A percentile compares a stretch with the other conserved stretches of the same genome.
Conservation (phyloP, 2,113 vertebrate species). For the Vanacampus margaritifer region DNA sequence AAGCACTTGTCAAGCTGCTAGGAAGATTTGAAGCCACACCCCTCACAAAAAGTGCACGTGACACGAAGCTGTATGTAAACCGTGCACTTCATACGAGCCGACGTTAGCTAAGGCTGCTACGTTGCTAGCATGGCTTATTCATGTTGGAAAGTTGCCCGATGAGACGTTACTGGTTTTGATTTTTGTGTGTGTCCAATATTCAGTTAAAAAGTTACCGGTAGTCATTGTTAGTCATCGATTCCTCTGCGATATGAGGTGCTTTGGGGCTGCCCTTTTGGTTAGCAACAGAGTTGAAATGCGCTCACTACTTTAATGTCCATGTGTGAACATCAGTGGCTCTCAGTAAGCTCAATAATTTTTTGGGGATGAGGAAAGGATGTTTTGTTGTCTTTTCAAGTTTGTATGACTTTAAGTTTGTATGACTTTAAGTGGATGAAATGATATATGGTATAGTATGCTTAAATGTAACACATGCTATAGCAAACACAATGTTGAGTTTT, state of each 20-base stretch:
- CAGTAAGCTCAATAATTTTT: too few relatives aligned
- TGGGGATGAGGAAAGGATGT: too few relatives aligned
- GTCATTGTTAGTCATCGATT: background rate
- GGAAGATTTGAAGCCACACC: too few relatives aligned
- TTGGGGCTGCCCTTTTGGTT: background rate
- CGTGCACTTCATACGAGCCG: too few relatives aligned
- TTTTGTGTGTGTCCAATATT: background rate
- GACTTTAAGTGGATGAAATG: background rate
- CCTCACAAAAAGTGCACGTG: too few relatives aligned
- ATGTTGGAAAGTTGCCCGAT: too few relatives aligned
- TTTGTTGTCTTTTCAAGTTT: background rate
- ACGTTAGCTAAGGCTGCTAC: too few relatives aligned
- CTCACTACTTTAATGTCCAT: background rate
- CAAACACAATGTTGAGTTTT: background rate
- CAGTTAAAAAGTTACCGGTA: too few relatives aligned
- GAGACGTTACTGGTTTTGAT: too few relatives aligned
- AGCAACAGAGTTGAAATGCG: background rate
- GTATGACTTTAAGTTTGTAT: background rate
- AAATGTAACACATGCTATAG: background rate
- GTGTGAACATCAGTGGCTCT: background rate
- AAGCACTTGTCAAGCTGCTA: too few relatives aligned
- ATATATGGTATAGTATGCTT: background rate
- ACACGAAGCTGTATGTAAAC: too few relatives aligned
- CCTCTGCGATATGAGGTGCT: background rate
- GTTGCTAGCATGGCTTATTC: too few relatives aligned